These are phyloP conservation scores for Crematogaster levior DNA, from an alignment of 2,888 invertebrate species.

Conservation along the genomic window DNA sequence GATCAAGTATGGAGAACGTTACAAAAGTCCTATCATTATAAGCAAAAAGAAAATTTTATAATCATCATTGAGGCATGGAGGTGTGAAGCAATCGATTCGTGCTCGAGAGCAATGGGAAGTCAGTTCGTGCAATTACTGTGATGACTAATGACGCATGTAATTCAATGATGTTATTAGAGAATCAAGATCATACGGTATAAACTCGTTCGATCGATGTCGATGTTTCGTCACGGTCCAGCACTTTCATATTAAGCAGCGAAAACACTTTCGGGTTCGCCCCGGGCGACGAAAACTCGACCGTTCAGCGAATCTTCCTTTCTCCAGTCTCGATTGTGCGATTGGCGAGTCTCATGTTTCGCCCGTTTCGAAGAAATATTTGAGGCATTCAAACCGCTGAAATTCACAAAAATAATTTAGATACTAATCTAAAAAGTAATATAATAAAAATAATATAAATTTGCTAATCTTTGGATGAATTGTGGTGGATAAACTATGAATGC, in stretches of 20 bases:
- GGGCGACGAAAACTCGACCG: slow-evolving; percentile 60
- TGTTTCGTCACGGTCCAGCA: slow-evolving; percentile 10
- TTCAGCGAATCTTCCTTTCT: slow-evolving; percentile 61
- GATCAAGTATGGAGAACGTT: neutral
- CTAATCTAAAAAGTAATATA: neutral
- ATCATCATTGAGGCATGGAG: slow-evolving; percentile 1
- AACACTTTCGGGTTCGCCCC: slow-evolving; percentile 53
- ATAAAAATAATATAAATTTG: neutral
- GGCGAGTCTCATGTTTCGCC: slow-evolving; percentile 35
- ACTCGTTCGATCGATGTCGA: slow-evolving; percentile 2
- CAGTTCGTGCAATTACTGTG: slow-evolving; percentile 14
- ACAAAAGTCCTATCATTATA: slow-evolving; percentile 22
- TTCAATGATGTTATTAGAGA: slow-evolving; percentile 14
- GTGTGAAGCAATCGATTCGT: slow-evolving; percentile 30
- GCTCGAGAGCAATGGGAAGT: slow-evolving; percentile 7
- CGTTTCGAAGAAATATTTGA: neutral
- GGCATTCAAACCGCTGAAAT: neutral
- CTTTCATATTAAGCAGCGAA: slow-evolving; percentile 45
- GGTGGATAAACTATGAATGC: neutral
- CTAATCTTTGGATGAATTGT: neutral
- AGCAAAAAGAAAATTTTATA: slow-evolving; percentile 25
- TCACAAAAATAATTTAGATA: neutral
- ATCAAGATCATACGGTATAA: slow-evolving; percentile 29
- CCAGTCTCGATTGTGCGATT: slow-evolving; percentile 52
- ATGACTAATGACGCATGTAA: slow-evolving; percentile 34